phyloP scores from a whole-genome alignment of 2,797 vertebrate species.

The Chelonia mydas region DNA sequence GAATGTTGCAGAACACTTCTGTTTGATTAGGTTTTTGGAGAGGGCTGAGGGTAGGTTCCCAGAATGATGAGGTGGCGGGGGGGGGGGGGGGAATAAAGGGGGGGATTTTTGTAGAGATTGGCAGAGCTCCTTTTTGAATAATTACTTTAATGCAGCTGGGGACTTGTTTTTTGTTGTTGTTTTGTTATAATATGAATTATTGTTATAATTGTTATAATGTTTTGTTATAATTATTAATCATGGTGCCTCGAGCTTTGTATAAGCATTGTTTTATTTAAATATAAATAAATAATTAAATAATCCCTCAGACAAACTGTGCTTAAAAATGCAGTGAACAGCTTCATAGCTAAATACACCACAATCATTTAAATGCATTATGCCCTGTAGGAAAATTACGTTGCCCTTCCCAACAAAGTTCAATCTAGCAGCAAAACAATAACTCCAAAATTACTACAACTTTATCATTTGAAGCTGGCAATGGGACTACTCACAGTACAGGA shows the following conservation, averaged over 20 bases:
- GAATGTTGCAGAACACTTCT: conserved; percentile 34
- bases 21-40: conserved; percentile 39
- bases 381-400: background rate
- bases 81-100: background rate
- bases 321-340: background rate
- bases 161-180: background rate
- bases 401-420: background rate
- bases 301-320: background rate
- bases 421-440: background rate
- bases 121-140: background rate
- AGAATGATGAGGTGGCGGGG: background rate
- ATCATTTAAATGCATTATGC: background rate
- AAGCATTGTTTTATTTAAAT: background rate
- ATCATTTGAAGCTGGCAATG: background rate
- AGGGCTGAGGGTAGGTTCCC: background rate
- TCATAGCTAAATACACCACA: background rate
- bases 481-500: accelerated
- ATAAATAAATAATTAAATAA: background rate
- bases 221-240: background rate
- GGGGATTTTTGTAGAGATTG: background rate
- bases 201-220: background rate
- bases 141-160: background rate
- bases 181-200: background rate
- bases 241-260: background rate
- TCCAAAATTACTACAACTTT: background rate